Evolutionary conservation across 2,888 invertebrate species (phyloP).

Genomic region (Tryphoninae sp.): DNA sequence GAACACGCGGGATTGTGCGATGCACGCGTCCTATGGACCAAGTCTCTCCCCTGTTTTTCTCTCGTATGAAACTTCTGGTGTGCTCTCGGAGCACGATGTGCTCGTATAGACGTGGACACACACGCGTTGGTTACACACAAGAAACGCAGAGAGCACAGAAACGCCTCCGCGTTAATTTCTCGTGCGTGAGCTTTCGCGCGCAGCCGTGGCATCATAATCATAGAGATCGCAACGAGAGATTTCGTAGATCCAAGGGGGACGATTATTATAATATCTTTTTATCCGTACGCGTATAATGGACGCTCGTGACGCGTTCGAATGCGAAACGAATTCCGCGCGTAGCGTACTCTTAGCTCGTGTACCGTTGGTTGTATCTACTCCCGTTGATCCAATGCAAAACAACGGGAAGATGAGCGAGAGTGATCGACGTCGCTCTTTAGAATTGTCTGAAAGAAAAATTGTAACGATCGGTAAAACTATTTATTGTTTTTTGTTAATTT

Average conservation of each 20-base stretch:
- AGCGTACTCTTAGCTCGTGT: slow-evolving; percentile 6
- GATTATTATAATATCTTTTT: slow-evolving; percentile 44
- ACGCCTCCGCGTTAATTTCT: slow-evolving; percentile 62
- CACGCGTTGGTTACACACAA: not conserved
- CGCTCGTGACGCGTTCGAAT: slow-evolving; percentile 3
- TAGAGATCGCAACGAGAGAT: slow-evolving; percentile 57
- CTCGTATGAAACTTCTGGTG: not conserved
- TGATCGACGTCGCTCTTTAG: too few relatives aligned
- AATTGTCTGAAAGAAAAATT: too few relatives aligned
- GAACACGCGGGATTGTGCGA: slow-evolving; percentile 51
- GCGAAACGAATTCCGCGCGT: slow-evolving; percentile 40
- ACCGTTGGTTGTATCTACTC: not conserved
- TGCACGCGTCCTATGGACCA: slow-evolving; percentile 28
- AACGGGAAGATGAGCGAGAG: not conserved
- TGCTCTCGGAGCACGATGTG: not conserved
- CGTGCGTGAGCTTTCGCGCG: slow-evolving; percentile 58
- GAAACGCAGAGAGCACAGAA: slow-evolving; percentile 33
- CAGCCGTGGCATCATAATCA: slow-evolving; percentile 36
- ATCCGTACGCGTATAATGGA: slow-evolving; percentile 41
- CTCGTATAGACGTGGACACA: not conserved
- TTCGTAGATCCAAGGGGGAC: slow-evolving; percentile 52
- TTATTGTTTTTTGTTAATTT: too few relatives aligned
- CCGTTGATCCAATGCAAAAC: not conserved
- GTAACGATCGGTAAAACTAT: too few relatives aligned
- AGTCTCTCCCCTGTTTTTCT: slow-evolving; percentile 13